These are phyloP conservation scores for Rhagoletis pomonella DNA, from an alignment of 1,140 invertebrate species.

Conservation along the genomic window DNA sequence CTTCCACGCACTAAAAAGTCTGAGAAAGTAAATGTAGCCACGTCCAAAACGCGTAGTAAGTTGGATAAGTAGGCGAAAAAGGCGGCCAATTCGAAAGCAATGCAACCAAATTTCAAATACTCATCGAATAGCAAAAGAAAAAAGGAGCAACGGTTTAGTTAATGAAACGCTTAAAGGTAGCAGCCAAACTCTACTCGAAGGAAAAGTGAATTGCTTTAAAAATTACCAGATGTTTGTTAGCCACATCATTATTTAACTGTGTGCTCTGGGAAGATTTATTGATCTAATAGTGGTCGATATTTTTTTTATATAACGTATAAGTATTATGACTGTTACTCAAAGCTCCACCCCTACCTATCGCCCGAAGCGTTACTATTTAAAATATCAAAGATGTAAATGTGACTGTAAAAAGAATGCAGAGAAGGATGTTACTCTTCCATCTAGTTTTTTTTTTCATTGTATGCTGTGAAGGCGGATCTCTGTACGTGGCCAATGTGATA, in stretches of 20 bases:
- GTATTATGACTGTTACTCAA: conserved; percentile 17
- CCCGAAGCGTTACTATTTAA: neutral
- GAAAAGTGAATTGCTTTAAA: neutral
- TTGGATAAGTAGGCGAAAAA: conserved; percentile 63
- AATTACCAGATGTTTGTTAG: neutral
- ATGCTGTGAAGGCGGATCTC: conserved; percentile 3
- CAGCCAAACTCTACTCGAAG: neutral
- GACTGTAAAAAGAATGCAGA: conserved; percentile 4
- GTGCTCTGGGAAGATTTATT: neutral
- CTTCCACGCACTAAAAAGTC: conserved; percentile 77
- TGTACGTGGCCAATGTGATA: conserved; percentile 36
- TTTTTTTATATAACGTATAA: neutral
- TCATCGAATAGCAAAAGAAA: neutral
- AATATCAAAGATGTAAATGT: conserved; percentile 1
- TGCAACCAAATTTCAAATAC: conserved; percentile 17
- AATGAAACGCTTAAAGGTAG: neutral
- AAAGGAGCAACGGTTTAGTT: neutral
- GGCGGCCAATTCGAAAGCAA: neutral
- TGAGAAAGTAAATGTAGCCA: conserved; percentile 53
- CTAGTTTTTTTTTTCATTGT: neutral
- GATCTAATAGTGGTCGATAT: neutral
- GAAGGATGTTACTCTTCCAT: neutral
- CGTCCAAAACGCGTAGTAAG: conserved; percentile 66
- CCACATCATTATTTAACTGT: neutral
- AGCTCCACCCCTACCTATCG: neutral